Evolutionary conservation across 2,113 vertebrate genomes (phyloP).

Genomic region (Peucedramus taeniatus): DNA sequence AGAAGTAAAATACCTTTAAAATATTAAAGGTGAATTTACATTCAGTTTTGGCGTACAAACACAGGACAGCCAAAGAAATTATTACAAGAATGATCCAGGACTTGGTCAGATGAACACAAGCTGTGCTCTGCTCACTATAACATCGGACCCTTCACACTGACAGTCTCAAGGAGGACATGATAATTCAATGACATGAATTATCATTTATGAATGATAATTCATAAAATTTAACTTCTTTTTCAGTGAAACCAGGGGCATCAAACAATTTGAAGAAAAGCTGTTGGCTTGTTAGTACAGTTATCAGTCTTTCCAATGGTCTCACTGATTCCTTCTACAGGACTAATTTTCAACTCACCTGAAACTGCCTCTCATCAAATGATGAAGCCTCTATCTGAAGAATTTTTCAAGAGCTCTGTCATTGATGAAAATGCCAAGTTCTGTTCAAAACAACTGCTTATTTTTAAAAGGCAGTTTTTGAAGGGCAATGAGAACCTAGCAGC

Average conservation of each 20-base stretch:
- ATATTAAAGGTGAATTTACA: neutral
- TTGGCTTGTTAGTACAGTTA: neutral
- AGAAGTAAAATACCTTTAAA: neutral
- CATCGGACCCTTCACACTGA: accelerated
- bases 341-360: neutral
- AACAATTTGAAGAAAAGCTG: neutral
- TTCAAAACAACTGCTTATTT: neutral
- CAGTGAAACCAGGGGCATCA: neutral
- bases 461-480: neutral
- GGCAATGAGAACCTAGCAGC: neutral
- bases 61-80: neutral
- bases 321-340: neutral
- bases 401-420: neutral
- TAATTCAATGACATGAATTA: too few species aligned
- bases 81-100: neutral
- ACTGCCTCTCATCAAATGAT: neutral
- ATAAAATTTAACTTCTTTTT: neutral
- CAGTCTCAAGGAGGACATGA: neutral
- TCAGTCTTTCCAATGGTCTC: neutral
- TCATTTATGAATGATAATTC: neutral
- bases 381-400: neutral
- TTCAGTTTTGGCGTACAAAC: neutral
- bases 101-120: neutral
- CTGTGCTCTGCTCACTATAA: neutral
- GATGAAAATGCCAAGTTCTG: neutral